Percentiles rank a stretch among this genome's conserved stretches.
Conservation (phyloP, 2,113 vertebrate species). For the Myanophis thanlyinensis region DNA sequence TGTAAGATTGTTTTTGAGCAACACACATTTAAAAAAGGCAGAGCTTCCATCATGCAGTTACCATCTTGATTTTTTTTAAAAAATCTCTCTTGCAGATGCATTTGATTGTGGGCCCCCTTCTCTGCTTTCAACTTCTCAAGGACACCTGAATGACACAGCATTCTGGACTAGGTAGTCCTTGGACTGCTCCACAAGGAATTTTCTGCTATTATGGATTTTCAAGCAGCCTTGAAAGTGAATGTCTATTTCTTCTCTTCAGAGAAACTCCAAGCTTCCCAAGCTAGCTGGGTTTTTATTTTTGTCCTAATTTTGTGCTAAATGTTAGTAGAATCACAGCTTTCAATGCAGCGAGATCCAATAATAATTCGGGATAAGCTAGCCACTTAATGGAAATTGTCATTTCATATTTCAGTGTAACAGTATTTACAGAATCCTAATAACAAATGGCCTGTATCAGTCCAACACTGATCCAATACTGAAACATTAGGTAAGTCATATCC, state of each 20-base stretch:
- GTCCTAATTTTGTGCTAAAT: background rate
- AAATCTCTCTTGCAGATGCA: background rate
- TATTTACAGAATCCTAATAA: background rate
- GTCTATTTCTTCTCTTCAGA: background rate
- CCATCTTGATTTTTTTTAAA: background rate
- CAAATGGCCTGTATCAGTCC: background rate
- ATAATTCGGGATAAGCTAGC: background rate
- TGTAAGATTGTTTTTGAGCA: background rate
- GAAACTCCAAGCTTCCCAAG: background rate
- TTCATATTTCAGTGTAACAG: background rate
- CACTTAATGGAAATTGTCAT: background rate
- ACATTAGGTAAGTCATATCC: background rate
- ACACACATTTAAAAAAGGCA: background rate
- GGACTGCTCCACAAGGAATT: background rate
- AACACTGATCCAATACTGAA: background rate
- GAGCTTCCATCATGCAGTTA: background rate
- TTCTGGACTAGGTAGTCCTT: background rate
- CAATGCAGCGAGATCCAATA: background rate
- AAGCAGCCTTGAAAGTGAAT: background rate
- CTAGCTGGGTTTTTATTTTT: background rate
- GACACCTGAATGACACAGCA: background rate
- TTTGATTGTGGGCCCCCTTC: background rate
- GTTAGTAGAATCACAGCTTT: background rate
- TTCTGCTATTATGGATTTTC: background rate
- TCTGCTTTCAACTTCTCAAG: background rate